Conservation (phyloP, 2,797 vertebrate species). For the Spheniscus humboldti region DNA sequence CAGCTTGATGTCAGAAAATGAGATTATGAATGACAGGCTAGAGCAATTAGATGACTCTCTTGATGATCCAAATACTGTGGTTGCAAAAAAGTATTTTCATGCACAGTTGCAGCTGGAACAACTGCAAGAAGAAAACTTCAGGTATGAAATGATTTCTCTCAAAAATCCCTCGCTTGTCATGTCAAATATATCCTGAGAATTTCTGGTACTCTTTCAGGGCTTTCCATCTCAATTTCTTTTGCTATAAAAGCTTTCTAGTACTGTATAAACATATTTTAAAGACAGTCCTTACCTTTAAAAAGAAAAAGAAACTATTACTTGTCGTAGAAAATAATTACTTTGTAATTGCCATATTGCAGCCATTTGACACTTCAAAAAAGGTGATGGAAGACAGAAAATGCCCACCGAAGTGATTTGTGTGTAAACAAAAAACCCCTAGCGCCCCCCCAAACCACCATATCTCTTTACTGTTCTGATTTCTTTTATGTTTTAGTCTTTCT, state of each 20-base stretch:
- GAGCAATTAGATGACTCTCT: constrained; percentile 90
- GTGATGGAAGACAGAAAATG: not conserved
- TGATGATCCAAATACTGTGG: constrained; percentile 87
- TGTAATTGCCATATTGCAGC: not conserved
- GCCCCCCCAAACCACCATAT: fast-evolving
- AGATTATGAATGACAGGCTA: constrained; percentile 89
- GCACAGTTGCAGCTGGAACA: constrained; percentile 89
- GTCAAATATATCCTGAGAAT: not conserved
- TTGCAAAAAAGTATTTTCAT: constrained; percentile 90
- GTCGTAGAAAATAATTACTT: not conserved
- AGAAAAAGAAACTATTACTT: not conserved
- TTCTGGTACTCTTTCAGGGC: not conserved
- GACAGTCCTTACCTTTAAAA: not conserved
- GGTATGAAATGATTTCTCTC: constrained; percentile 69
- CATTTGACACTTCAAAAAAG: not conserved
- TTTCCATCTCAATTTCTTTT: not conserved
- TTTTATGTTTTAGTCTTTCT: not conserved
- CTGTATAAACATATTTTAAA: not conserved
- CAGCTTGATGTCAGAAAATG: constrained; percentile 92
- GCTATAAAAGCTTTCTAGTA: not conserved
- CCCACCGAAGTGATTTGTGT: not conserved
- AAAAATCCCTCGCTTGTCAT: not conserved
- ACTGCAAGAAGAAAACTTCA: constrained; percentile 95
- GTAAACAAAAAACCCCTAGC: not conserved
- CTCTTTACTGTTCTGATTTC: not conserved